Evolutionary conservation across 2,888 invertebrate genomes (phyloP), one percentile per base, ranked within the genome.

Genomic region (Heliconius aoede): DNA sequence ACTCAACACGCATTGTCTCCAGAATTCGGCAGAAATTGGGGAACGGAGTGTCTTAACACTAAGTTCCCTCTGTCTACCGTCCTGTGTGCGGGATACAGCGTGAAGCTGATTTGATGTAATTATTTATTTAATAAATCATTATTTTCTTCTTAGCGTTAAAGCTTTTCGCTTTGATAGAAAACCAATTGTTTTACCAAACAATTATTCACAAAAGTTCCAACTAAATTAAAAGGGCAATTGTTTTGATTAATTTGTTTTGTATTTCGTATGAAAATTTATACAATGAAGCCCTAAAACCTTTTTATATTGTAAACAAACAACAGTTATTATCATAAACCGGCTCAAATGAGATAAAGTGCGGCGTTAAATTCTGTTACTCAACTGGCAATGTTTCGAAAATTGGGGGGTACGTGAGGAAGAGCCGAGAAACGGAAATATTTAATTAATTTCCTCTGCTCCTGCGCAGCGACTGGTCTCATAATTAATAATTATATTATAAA

Each of bases 401-500:
- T 15, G 46, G 15, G 5, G 5, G 46, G 18, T 4, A 18, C n/a
- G n/a, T n/a, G n/a, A n/a, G n/a, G n/a, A n/a, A n/a, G n/a, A n/a
- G 51, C 3, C 18, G 9, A 9, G 51, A 9, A 55, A 55, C 9
- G 51, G 18, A n/a, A 55, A 55, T 55, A 55, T n/a, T 9, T n/a
- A 55, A 55, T 55, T n/a, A n/a, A n/a, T 5, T 18, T 46, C 18
- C 5, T 46, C 18, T n/a, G n/a, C n/a, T 55, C n/a, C 21, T 55
- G 11, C 21, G 2, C 32, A 55, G 7, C 3, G 9, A 55, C 55
- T n/a, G 9, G n/a, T n/a, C 55, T 55, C 9, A 55, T 9, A 55
- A n/a, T 55, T 9, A 55, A 46, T 46, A 46, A 55, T n/a, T 55
- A n/a, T n/a, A 65, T 36, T 65, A 65, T 65, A 65, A 28, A 36